These are phyloP conservation scores for Patella pellucida DNA, from an alignment of 2,888 invertebrate species.

Conservation along the genomic window DNA sequence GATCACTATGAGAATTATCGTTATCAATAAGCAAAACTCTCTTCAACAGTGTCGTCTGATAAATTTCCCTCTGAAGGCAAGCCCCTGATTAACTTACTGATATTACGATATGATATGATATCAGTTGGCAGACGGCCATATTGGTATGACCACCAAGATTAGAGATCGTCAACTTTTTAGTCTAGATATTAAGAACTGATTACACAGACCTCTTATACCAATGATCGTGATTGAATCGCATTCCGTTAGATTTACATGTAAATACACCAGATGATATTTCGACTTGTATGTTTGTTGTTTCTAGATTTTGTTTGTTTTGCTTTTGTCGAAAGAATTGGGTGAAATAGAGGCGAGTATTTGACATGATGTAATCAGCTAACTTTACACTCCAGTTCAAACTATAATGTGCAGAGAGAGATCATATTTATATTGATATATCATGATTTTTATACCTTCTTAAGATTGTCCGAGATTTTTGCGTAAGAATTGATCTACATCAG, in stretches of 20 bases:
- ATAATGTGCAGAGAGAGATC: background rate
- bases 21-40: too few relatives aligned
- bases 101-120: constrained; percentile 3
- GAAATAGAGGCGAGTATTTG: constrained; percentile 9
- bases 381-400: constrained; percentile 1
- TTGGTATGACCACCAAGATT: background rate
- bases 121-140: constrained; percentile 4
- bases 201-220: background rate
- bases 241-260: constrained; percentile 6
- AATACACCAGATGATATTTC: background rate
- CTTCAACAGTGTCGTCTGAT: too few relatives aligned
- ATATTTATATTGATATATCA: background rate
- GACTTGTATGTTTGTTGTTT: constrained; percentile 5
- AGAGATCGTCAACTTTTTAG: constrained; percentile 5
- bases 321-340: constrained; percentile 5
- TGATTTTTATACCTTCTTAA: too few relatives aligned
- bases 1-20: too few relatives aligned
- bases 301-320: constrained; percentile 6
- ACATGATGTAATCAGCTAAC: constrained; percentile 9
- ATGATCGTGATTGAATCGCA: constrained; percentile 2
- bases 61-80: background rate
- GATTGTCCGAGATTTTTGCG: too few relatives aligned
- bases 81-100: constrained; percentile 5
- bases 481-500: too few relatives aligned
- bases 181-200: background rate